Percentiles rank a stretch among this genome's conserved stretches.
phyloP scores from a whole-genome alignment of 2,797 vertebrate species.

The Catharus ustulatus region DNA sequence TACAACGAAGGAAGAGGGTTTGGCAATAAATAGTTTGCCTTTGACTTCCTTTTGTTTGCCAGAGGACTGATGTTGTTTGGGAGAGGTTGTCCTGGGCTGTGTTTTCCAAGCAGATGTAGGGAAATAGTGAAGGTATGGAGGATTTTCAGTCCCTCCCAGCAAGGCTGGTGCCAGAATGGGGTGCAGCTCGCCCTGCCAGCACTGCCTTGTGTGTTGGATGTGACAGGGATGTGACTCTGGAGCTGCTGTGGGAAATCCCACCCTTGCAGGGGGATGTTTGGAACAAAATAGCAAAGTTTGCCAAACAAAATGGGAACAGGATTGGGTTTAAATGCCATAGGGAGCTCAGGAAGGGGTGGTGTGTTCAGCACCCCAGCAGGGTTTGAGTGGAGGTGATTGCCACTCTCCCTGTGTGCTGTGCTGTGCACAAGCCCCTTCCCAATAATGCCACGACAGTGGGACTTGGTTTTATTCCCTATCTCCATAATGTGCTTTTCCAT shows the following conservation, averaged over 20 bases:
- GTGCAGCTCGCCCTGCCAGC: neutral
- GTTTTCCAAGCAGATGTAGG: neutral
- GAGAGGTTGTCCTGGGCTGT: neutral
- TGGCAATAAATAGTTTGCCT: conserved; percentile 37
- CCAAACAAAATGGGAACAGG: neutral
- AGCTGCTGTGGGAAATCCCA: neutral
- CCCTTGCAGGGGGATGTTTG: neutral
- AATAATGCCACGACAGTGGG: fast-evolving
- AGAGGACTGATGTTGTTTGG: neutral
- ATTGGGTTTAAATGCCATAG: neutral
- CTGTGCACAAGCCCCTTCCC: neutral
- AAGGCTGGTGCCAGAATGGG: neutral
- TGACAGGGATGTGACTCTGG: neutral
- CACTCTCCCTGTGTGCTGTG: neutral
- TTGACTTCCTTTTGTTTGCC: conserved; percentile 46
- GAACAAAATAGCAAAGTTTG: neutral
- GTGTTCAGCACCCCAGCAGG: fast-evolving
- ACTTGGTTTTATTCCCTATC: neutral
- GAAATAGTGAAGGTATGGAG: neutral
- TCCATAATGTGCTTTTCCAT: fast-evolving
- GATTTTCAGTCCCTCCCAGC: neutral
- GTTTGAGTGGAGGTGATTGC: neutral
- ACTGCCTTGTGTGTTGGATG: fast-evolving
- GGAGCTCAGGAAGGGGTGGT: neutral
- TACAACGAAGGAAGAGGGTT: conserved; percentile 44